These are phyloP conservation scores for Rhadina sibilatrix DNA, from an alignment of 2,113 vertebrate species.

Conservation along the genomic window DNA sequence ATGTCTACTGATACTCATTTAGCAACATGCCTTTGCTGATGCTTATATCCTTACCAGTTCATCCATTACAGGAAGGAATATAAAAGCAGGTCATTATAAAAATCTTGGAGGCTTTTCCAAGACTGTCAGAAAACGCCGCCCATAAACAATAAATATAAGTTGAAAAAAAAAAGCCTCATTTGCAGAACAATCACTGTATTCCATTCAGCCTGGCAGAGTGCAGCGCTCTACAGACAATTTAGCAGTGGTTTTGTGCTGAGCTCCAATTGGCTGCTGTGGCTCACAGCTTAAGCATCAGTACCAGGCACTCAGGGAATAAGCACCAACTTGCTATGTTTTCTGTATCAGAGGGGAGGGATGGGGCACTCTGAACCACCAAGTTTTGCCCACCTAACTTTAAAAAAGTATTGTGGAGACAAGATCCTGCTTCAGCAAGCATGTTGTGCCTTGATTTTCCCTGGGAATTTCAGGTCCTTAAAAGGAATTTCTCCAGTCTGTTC, in stretches of 20 bases:
- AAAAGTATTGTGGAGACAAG: background rate
- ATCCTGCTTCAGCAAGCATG: background rate
- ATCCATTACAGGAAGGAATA: background rate
- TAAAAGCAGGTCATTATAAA: background rate
- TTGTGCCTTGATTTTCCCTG: background rate
- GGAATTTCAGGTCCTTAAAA: background rate
- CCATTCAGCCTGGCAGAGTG: background rate
- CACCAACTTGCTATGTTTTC: background rate
- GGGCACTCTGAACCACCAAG: background rate
- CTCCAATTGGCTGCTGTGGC: accelerated
- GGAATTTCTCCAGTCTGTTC: background rate
- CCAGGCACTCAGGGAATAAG: background rate
- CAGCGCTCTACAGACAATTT: background rate
- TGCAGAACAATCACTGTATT: background rate
- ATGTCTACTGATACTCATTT: background rate
- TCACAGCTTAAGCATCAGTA: background rate
- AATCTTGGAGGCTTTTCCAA: background rate
- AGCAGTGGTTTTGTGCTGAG: background rate
- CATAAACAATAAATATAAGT: background rate
- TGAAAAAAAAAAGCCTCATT: slow-evolving; percentile 9
- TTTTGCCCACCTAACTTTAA: background rate
- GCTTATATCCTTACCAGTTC: background rate
- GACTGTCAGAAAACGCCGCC: background rate
- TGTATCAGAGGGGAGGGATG: too few relatives aligned
- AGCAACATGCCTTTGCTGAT: background rate